phyloP scores from a whole-genome alignment of 2,113 vertebrate genomes.

The Anguilla japonica region DNA sequence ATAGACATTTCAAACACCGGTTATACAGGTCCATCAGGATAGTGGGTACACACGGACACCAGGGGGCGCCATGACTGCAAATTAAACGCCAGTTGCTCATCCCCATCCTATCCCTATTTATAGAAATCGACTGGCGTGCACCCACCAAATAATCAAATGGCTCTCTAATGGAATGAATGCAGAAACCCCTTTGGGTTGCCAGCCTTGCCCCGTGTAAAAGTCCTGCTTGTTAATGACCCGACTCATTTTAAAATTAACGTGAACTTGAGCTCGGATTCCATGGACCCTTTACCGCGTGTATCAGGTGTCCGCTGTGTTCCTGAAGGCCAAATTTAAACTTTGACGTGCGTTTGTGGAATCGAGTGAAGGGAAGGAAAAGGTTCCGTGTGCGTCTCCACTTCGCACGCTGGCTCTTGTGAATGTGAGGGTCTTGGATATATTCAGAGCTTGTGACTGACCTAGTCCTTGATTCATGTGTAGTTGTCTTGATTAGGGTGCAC shows the following conservation, averaged over 20 bases:
- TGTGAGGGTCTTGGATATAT: not conserved
- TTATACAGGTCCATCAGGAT: not conserved
- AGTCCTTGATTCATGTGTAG: not conserved
- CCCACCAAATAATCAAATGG: not conserved
- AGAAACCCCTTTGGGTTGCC: not conserved
- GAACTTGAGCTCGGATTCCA: not conserved
- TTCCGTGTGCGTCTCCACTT: not conserved
- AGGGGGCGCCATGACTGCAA: constrained; percentile 2
- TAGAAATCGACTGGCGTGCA: not conserved
- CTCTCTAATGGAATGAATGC: not conserved
- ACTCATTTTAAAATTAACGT: not conserved
- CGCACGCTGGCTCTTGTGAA: not conserved
- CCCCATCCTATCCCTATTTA: not conserved
- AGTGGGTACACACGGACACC: not conserved
- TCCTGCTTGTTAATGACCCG: not conserved
- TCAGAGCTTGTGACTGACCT: not conserved
- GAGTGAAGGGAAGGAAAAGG: not conserved
- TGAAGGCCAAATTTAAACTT: not conserved
- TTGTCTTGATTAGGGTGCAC: not conserved
- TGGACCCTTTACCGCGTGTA: not conserved
- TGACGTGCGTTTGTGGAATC: not conserved
- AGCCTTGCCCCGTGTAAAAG: not conserved
- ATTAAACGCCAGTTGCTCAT: not conserved
- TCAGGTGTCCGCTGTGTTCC: not conserved
- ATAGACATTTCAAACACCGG: not conserved